Conservation (phyloP, 2,888 invertebrate species). For the Cephus nigrinus region DNA sequence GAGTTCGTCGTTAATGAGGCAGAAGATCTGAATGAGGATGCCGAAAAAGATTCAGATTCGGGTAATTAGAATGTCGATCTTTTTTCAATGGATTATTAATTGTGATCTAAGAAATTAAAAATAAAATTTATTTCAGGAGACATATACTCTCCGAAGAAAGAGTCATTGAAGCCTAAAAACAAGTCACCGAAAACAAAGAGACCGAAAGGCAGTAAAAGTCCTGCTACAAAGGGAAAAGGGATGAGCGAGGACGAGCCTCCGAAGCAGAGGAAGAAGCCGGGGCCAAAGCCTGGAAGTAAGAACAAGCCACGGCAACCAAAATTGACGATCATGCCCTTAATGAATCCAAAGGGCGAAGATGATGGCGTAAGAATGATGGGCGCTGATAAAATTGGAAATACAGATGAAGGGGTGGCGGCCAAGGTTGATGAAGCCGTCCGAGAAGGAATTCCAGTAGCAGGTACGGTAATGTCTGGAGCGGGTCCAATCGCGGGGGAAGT, state of each 20-base stretch:
- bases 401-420: conserved; percentile 10
- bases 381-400: conserved; percentile 25
- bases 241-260: conserved; percentile 52
- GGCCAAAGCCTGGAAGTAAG: conserved; percentile 63
- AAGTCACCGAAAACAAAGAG: conserved; percentile 57
- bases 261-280: conserved; percentile 61
- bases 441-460: conserved; percentile 27
- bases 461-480: conserved; percentile 50
- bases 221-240: conserved; percentile 48
- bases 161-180: conserved; percentile 48
- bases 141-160: conserved; percentile 60
- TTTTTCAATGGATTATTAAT: background rate
- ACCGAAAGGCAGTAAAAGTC: conserved; percentile 50
- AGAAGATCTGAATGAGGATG: conserved; percentile 64
- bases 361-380: conserved; percentile 30
- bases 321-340: conserved; percentile 39
- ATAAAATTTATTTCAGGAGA: conserved; percentile 48
- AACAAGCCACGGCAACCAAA: conserved; percentile 51
- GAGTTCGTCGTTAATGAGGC: conserved; percentile 69
- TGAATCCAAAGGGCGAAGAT: conserved; percentile 32
- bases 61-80: conserved; percentile 40
- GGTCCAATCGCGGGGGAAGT: conserved; percentile 42
- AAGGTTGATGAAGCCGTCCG: conserved; percentile 1
- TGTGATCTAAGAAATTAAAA: background rate
- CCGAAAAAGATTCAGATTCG: conserved; percentile 64